These are phyloP conservation scores for Dolichoris vasculosae DNA, from an alignment of 1,140 invertebrate species.

Conservation along the genomic window DNA sequence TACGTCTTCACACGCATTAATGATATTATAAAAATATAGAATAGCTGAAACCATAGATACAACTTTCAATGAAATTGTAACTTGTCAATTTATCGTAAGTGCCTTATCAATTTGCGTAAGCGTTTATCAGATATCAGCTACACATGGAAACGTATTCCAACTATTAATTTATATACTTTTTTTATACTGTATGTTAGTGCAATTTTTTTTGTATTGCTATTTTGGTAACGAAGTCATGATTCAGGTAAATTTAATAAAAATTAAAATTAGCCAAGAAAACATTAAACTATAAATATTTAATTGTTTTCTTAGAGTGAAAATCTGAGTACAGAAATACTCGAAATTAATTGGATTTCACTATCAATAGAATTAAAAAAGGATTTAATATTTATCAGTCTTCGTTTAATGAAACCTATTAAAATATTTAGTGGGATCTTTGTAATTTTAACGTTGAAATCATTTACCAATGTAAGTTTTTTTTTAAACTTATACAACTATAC, in stretches of 20 bases:
- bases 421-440: background rate
- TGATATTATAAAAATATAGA: constrained; percentile 9
- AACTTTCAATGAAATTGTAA: constrained; percentile 18
- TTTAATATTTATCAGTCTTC: constrained; percentile 5
- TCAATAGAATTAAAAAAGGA: background rate
- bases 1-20: background rate
- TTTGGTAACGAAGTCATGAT: constrained; percentile 32
- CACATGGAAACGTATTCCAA: background rate
- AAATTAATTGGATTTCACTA: background rate
- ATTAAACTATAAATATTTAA: background rate
- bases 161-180: constrained; percentile 17
- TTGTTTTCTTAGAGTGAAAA: constrained; percentile 14
- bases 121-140: constrained; percentile 33
- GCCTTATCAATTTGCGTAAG: constrained; percentile 19
- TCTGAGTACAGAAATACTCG: background rate
- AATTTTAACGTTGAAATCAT: background rate
- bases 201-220: constrained; percentile 35
- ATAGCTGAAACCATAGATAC: constrained; percentile 10
- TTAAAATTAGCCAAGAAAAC: background rate
- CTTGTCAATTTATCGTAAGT: constrained; percentile 21
- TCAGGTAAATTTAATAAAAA: background rate
- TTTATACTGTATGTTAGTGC: constrained; percentile 13
- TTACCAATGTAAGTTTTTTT: constrained; percentile 6
- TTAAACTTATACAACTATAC: background rate
- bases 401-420: background rate